Evolutionary conservation across 1,140 invertebrate species (phyloP).

Genomic region (Brachionus rubens): DNA sequence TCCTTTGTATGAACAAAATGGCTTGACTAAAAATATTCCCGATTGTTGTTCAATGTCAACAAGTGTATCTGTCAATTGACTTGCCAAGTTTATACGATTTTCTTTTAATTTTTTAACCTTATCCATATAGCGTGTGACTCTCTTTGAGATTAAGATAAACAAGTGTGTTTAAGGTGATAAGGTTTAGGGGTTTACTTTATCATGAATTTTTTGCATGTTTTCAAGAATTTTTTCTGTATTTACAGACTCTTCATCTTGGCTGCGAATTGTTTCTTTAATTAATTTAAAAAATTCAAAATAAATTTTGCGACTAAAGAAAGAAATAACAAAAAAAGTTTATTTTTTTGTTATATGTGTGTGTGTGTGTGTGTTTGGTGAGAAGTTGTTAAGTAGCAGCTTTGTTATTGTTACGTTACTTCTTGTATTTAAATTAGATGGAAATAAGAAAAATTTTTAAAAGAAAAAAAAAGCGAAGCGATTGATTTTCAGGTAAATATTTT

Average conservation of each 20-base stretch:
- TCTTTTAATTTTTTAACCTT: constrained; percentile 54
- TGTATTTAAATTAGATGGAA: neutral
- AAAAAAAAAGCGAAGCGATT: neutral
- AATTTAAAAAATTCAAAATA: neutral
- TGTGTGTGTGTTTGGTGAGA: too few relatives aligned
- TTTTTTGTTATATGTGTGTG: too few relatives aligned
- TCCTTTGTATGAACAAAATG: constrained; percentile 57
- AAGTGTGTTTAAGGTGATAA: neutral
- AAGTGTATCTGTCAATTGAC: constrained; percentile 54
- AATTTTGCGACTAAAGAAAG: neutral
- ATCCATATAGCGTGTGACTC: constrained; percentile 54
- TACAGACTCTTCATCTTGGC: neutral
- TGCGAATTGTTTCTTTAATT: neutral
- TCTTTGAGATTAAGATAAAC: constrained; percentile 49
- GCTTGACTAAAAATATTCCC: constrained; percentile 60
- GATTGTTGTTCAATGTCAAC: constrained; percentile 57
- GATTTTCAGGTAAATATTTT: constrained; percentile 10
- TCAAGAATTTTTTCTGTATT: neutral
- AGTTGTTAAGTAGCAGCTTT: too few relatives aligned
- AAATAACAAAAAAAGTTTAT: constrained; percentile 14
- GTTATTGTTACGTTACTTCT: too few relatives aligned
- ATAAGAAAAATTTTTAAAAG: neutral
- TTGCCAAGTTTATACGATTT: constrained; percentile 53
- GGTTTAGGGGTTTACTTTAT: neutral
- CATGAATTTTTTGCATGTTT: neutral